A percentile compares a stretch with the other conserved stretches of the same genome.
phyloP scores from a whole-genome alignment of 2,888 invertebrate species.

The Heliconius hortense region DNA sequence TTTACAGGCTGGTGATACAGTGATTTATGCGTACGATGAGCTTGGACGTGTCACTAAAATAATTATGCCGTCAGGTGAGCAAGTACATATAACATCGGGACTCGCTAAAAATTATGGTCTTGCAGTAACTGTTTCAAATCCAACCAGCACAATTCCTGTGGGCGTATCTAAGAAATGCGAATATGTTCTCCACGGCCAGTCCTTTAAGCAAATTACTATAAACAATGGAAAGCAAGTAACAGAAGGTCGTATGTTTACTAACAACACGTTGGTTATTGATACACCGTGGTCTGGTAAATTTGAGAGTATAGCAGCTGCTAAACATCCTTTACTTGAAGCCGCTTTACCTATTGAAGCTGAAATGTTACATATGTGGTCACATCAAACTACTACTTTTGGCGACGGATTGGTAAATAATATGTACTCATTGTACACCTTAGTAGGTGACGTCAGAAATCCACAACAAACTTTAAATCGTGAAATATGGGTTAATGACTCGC shows the following conservation, averaged over 20 bases:
- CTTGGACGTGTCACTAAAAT: constrained; percentile 93
- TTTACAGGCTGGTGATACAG: constrained; percentile 90
- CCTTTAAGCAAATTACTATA: constrained; percentile 85
- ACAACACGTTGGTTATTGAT: constrained; percentile 89
- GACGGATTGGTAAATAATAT: constrained; percentile 88
- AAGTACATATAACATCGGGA: constrained; percentile 89
- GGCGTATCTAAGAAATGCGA: constrained; percentile 82
- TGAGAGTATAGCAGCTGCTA: constrained; percentile 88
- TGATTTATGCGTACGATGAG: constrained; percentile 95
- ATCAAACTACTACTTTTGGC: constrained; percentile 89
- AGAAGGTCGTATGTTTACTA: constrained; percentile 88
- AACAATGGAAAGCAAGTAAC: constrained; percentile 87
- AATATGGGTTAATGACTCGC: constrained; percentile 94
- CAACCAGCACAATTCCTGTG: constrained; percentile 78
- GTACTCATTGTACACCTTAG: constrained; percentile 90
- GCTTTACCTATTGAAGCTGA: constrained; percentile 93
- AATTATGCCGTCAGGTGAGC: constrained; percentile 95
- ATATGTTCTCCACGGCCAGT: constrained; percentile 84
- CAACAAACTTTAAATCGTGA: constrained; percentile 92
- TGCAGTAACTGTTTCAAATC: constrained; percentile 86
- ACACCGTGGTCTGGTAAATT: constrained; percentile 89
- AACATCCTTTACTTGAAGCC: constrained; percentile 91
- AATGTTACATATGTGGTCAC: constrained; percentile 95
- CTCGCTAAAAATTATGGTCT: constrained; percentile 89
- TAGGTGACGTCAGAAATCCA: constrained; percentile 92